phyloP scores from a whole-genome alignment of 2,888 invertebrate genomes.

The Chorisops tibialis region DNA sequence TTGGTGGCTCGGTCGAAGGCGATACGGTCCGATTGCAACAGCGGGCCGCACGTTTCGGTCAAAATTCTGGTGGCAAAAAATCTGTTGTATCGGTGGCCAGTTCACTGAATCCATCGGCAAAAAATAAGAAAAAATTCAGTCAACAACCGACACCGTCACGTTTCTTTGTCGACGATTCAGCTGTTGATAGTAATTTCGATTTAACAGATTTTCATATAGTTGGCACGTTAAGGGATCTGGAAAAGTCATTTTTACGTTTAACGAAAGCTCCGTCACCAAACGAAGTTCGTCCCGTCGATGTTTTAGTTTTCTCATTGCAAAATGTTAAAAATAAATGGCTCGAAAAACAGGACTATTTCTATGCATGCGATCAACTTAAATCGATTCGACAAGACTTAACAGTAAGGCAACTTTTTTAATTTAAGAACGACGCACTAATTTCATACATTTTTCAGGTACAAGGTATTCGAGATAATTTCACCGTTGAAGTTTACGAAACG shows the following conservation, averaged over 20 bases:
- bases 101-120: constrained; percentile 34
- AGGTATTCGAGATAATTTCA: constrained; percentile 90
- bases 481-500: constrained; percentile 97
- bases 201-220: constrained; percentile 85
- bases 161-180: constrained; percentile 56
- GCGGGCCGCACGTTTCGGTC: constrained; percentile 80
- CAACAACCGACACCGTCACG: constrained; percentile 41
- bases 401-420: constrained; percentile 56
- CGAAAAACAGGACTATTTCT: constrained; percentile 87
- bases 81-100: constrained; percentile 43
- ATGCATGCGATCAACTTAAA: constrained; percentile 97
- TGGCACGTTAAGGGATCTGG: constrained; percentile 90
- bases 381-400: constrained; percentile 98
- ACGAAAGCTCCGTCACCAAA: constrained; percentile 93
- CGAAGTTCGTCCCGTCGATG: constrained; percentile 85
- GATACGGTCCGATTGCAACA: constrained; percentile 79
- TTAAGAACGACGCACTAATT: neutral
- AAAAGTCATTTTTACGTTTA: constrained; percentile 92
- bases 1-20: constrained; percentile 65
- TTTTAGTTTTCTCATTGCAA: constrained; percentile 78
- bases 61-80: constrained; percentile 32
- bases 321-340: constrained; percentile 92
- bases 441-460: constrained; percentile 69
- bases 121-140: constrained; percentile 28
- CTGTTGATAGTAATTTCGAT: constrained; percentile 70